Base-by-base conservation (phyloP, 2,888 invertebrate genomes). In the Epistrophe eligans region DNA sequence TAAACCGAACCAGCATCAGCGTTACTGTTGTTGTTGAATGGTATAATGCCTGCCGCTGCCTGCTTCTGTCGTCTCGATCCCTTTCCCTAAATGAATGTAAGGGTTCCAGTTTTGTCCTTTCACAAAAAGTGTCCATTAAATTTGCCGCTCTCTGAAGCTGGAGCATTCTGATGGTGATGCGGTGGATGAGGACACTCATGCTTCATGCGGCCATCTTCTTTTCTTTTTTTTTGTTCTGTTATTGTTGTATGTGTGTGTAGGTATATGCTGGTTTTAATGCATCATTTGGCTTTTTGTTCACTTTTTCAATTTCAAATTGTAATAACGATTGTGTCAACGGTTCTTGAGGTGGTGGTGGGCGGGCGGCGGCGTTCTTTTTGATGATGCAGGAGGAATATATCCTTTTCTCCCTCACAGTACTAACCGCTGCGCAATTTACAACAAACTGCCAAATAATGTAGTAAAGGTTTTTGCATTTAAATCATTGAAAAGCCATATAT, bases 401-500 rank as follows among this genome's bases (percentile, higher is more conserved):
- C 38, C 17, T 35, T 38, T 35, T 19, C 38, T 43, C 24, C 40
- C 52, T 40, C 45, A 2, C 60, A 35, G n/a, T 64, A 19, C 48
- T 40, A 73, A 81, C 45, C 73, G 28, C 64, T 71, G 79, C 58
- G 74, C 85, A 74, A 55, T 67, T 72, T 76, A 67, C 81, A 85
- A 85, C 85, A 81, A 83, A 87, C 87, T 87, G 83, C 87, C 83
- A 88, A 84, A 88, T 88, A 88, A 79, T 83, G 87, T 83, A 87
- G 83, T 83, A 80, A 88, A 88, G 80, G 84, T 50, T 50, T 67
- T 88, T 80, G 88, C 84, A 84, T 88, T 88, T 88, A 88, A 88
- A 88, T 80, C 88, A 88, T 88, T 84, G 88, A 88, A 88, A 88
- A 84, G 79, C 84, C 88, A 88, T 88, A 80, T 88, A 88, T 88